These are phyloP conservation scores for Henicopernis longicauda DNA, from an alignment of 2,113 vertebrate species.

Conservation along the genomic window DNA sequence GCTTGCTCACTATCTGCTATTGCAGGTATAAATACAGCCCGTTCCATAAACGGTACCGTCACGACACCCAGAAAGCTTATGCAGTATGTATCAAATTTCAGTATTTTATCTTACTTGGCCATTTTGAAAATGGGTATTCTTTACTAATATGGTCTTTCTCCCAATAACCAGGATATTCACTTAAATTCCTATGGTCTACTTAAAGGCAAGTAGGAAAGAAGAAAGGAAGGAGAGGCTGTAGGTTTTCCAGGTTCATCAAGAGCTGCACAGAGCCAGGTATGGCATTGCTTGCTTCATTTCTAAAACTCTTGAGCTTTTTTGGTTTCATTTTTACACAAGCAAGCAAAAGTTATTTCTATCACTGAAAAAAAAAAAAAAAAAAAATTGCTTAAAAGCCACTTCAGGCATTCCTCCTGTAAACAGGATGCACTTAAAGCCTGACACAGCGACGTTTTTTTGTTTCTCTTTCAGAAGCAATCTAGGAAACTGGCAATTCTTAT, in stretches of 20 bases:
- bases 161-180: not conserved
- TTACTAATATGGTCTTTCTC: not conserved
- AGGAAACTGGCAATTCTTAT: not conserved
- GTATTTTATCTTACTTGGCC: not conserved
- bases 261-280: not conserved
- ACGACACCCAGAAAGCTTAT: not conserved
- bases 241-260: not conserved
- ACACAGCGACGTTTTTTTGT: not conserved
- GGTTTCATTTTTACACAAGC: not conserved
- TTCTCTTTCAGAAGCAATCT: not conserved
- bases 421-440: not conserved
- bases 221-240: not conserved
- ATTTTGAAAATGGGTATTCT: not conserved
- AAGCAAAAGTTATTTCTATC: not conserved
- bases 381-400: not conserved
- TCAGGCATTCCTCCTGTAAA: not conserved
- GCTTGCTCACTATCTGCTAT: not conserved
- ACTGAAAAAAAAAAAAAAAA: not conserved
- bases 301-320: not conserved
- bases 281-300: not conserved
- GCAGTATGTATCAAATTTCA: not conserved
- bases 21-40: not conserved
- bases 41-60: rapidly evolving
- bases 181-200: not conserved
- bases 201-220: not conserved